Conservation (phyloP, 1,140 invertebrate species). For the Tribolium madens region DNA sequence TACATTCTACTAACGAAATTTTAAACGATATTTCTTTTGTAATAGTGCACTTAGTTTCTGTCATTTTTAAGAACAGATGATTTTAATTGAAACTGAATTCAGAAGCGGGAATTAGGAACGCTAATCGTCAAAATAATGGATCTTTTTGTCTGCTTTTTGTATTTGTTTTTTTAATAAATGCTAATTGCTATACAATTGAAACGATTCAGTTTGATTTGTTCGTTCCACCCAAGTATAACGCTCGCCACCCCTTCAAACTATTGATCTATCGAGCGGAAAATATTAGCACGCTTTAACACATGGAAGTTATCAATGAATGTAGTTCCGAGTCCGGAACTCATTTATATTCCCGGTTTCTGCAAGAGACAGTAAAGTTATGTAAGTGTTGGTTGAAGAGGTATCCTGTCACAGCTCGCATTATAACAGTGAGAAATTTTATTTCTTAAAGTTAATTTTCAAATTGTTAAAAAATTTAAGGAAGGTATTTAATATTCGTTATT, state of each 20-base stretch:
- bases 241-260: background rate
- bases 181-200: background rate
- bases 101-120: background rate
- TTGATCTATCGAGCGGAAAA: background rate
- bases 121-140: background rate
- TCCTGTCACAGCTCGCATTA: background rate
- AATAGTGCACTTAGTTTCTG: slow-evolving; percentile 21
- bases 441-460: slow-evolving; percentile 14
- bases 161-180: background rate
- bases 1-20: background rate
- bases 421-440: background rate
- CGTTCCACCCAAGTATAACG: background rate
- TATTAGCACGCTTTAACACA: background rate
- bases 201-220: background rate
- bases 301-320: background rate
- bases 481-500: slow-evolving; percentile 25
- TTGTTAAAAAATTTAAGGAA: background rate
- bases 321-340: background rate
- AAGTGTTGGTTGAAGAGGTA: background rate
- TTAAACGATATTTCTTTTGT: slow-evolving; percentile 20
- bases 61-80: slow-evolving; percentile 6
- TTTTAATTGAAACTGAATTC: slow-evolving; percentile 21
- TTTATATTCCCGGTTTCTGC: background rate
- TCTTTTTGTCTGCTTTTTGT: background rate
- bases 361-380: background rate